These are phyloP conservation scores for Campylorhamphus procurvoides DNA, from an alignment of 2,113 vertebrate species.

Conservation along the genomic window DNA sequence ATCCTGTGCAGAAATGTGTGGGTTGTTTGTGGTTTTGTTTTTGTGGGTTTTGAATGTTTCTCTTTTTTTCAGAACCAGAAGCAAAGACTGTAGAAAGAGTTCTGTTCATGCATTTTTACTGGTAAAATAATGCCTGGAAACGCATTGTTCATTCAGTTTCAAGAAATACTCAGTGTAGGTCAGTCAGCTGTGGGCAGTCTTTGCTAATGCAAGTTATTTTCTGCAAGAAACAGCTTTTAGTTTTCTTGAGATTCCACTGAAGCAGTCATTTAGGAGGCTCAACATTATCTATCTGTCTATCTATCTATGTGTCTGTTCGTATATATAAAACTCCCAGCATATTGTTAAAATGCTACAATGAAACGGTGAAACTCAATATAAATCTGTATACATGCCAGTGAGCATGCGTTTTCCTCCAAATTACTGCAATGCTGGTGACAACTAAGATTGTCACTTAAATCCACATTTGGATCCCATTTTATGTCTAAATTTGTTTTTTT, in stretches of 20 bases:
- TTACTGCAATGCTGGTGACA: neutral
- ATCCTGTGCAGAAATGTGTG: neutral
- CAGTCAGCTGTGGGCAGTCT: neutral
- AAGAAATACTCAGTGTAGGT: neutral
- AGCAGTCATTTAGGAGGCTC: neutral
- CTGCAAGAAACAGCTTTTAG: neutral
- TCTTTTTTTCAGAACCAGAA: neutral
- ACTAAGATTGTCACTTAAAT: slow-evolving; percentile 1
- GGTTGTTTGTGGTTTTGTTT: neutral
- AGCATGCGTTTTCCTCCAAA: neutral
- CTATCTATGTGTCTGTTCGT: neutral
- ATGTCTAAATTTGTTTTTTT: neutral
- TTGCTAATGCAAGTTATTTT: neutral
- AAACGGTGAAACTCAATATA: neutral
- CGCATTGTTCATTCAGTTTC: neutral
- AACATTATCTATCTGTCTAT: neutral
- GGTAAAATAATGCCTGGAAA: neutral
- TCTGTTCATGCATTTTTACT: neutral
- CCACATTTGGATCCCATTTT: neutral
- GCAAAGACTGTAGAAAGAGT: neutral
- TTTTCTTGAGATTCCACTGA: neutral
- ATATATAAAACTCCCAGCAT: neutral
- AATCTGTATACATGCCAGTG: neutral
- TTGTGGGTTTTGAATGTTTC: neutral
- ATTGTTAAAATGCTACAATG: neutral